Percentiles rank a stretch among this genome's conserved stretches.
Conservation (phyloP, 2,113 vertebrate genomes). For the Melospiza melodia region DNA sequence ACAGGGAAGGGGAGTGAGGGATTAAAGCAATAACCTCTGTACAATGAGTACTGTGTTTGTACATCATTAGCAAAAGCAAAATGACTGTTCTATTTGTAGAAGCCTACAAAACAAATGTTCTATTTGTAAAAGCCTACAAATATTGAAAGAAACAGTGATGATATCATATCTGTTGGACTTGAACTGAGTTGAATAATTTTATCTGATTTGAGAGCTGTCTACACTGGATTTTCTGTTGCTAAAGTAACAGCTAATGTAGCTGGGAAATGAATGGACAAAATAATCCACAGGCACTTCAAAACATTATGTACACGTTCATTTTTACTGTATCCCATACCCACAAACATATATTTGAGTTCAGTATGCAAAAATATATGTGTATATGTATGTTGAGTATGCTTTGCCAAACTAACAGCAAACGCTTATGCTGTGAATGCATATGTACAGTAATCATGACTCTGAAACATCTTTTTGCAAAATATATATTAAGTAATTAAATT, state of each 20-base stretch:
- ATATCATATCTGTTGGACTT: background rate
- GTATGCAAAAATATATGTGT: background rate
- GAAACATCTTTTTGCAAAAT: background rate
- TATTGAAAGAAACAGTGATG: background rate
- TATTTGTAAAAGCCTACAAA: background rate
- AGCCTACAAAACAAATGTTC: background rate
- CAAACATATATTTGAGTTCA: background rate
- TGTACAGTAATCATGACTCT: background rate
- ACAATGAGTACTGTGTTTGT: background rate
- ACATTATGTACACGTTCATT: background rate
- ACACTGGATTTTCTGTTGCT: slow-evolving; percentile 8
- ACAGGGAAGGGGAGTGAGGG: background rate
- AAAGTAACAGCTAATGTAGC: background rate
- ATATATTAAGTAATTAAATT: background rate
- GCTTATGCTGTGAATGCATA: background rate
- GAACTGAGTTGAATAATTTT: background rate
- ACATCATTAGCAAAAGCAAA: slow-evolving; percentile 26
- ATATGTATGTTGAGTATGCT: background rate
- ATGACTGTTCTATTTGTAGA: background rate
- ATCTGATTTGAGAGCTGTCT: background rate
- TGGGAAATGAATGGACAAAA: background rate
- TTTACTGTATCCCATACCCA: background rate
- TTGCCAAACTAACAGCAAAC: background rate
- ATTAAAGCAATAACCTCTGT: background rate
- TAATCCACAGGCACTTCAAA: background rate